Percentiles rank a stretch among this genome's conserved stretches.
phyloP scores from a whole-genome alignment of 2,113 vertebrate genomes.

The Oreochromis aureus region DNA sequence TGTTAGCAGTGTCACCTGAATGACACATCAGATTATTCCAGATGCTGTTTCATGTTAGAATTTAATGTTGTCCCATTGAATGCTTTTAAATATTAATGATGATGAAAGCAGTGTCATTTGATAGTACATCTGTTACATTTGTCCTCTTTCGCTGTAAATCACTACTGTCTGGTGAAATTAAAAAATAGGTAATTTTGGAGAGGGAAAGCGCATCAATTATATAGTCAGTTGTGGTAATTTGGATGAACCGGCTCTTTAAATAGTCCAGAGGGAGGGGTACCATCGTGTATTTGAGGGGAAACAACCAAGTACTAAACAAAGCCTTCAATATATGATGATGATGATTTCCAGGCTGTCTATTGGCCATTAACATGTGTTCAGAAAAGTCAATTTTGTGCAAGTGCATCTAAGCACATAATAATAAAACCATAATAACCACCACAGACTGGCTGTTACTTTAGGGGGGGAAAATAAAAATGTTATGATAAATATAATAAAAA shows the following conservation, averaged over 20 bases:
- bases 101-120: background rate
- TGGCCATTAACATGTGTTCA: fast-evolving
- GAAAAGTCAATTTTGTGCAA: background rate
- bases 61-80: background rate
- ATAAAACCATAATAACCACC: background rate
- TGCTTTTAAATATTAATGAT: background rate
- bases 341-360: background rate
- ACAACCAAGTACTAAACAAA: fast-evolving
- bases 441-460: background rate
- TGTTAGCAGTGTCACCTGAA: background rate
- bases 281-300: fast-evolving
- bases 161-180: background rate
- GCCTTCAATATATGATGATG: background rate
- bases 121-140: background rate
- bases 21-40: background rate
- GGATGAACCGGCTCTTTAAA: no score
- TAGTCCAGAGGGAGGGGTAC: background rate
- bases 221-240: background rate
- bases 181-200: background rate
- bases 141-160: background rate
- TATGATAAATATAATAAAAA: background rate
- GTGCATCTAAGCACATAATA: background rate
- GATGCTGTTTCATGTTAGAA: background rate
- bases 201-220: background rate
- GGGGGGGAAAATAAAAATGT: background rate